Percentiles rank a stretch among this genome's conserved stretches.
Conservation (phyloP, 1,140 invertebrate species). For the Tyrophagus putrescentiae region DNA sequence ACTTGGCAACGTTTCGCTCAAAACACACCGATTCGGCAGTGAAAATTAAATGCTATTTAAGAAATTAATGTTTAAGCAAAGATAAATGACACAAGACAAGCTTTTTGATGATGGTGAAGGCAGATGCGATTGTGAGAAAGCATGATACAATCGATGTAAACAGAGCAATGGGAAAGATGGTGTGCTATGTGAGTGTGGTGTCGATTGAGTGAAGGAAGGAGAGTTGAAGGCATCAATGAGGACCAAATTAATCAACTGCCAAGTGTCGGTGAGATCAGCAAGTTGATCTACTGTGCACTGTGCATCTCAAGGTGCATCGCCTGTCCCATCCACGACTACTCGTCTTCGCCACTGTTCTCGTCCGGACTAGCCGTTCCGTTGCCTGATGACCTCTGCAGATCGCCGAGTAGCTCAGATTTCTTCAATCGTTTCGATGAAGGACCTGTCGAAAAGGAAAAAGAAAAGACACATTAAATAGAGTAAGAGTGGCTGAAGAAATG, state of each 20-base stretch:
- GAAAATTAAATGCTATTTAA: slow-evolving; percentile 14
- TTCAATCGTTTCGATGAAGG: neutral
- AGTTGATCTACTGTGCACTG: too few species aligned
- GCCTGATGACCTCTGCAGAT: slow-evolving; percentile 7
- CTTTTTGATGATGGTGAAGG: neutral
- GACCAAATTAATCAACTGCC: slow-evolving; percentile 9
- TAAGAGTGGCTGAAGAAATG: too few species aligned
- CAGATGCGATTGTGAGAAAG: neutral
- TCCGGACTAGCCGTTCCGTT: neutral
- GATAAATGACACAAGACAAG: slow-evolving; percentile 8
- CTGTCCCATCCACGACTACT: neutral
- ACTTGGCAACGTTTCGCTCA: neutral
- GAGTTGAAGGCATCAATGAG: neutral
- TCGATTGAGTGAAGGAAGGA: neutral
- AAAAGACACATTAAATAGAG: neutral
- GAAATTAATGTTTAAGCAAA: neutral
- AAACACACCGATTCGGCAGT: slow-evolving; percentile 5
- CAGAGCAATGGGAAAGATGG: neutral
- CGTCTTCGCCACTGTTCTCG: neutral
- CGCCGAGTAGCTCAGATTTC: slow-evolving; percentile 6
- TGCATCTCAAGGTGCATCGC: neutral
- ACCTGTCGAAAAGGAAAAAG: neutral
- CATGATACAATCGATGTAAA: slow-evolving; percentile 14
- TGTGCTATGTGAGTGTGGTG: neutral
- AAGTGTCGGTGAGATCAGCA: neutral